phyloP scores from a whole-genome alignment of 1,140 invertebrate genomes.

The Scaptomyza graminum region DNA sequence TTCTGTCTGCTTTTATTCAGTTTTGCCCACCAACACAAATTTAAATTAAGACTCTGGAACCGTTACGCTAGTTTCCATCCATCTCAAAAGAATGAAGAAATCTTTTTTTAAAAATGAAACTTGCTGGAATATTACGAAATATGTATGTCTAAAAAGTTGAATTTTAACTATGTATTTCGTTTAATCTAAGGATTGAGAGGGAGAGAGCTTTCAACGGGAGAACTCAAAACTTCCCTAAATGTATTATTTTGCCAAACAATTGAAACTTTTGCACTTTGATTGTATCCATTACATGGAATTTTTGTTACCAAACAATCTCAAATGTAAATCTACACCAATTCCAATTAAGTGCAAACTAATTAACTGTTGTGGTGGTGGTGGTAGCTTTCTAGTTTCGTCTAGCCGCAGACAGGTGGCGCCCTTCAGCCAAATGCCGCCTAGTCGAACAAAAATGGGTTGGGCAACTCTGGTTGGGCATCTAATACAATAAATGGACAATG shows the following conservation, averaged over 20 bases:
- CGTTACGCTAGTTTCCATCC: slow-evolving; percentile 59
- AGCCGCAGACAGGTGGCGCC: slow-evolving; percentile 27
- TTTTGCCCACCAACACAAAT: slow-evolving; percentile 41
- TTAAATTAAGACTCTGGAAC: slow-evolving; percentile 49
- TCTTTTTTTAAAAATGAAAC: background rate
- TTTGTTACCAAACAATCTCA: background rate
- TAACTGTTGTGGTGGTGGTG: slow-evolving; percentile 5
- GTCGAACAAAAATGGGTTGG: background rate
- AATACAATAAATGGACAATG: slow-evolving; percentile 70
- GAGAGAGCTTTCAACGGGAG: too few relatives aligned
- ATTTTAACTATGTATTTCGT: too few relatives aligned
- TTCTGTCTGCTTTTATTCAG: slow-evolving; percentile 46
- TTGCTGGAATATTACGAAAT: too few relatives aligned
- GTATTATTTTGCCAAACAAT: background rate
- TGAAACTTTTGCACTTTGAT: background rate
- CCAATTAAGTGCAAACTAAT: slow-evolving; percentile 1
- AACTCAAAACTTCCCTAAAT: background rate
- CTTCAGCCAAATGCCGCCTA: background rate
- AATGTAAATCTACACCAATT: background rate
- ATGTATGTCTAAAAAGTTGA: too few relatives aligned
- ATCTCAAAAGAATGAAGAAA: background rate
- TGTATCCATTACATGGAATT: background rate
- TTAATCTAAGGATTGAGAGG: too few relatives aligned
- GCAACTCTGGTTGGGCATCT: slow-evolving; percentile 29
- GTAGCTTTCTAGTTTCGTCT: slow-evolving; percentile 6